Conservation (phyloP, 2,113 vertebrate species). For the Nicator chloris region DNA sequence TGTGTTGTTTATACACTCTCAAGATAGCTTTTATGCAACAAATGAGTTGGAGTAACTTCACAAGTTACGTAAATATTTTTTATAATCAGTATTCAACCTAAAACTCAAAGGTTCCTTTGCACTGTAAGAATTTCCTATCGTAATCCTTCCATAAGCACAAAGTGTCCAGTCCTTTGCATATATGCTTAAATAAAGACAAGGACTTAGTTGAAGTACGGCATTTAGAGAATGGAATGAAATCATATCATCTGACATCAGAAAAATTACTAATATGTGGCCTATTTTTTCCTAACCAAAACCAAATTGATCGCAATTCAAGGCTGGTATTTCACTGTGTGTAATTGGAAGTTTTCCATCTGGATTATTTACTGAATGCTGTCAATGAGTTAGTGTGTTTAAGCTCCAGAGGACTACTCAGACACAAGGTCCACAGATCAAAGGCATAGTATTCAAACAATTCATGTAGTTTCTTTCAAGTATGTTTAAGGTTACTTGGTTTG, state of each 20-base stretch:
- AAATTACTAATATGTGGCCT: not conserved
- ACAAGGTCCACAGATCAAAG: constrained; percentile 46
- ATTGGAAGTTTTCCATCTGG: not conserved
- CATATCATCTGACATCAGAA: constrained; percentile 11
- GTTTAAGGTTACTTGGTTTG: not conserved
- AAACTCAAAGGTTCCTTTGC: not conserved
- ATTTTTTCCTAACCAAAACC: not conserved
- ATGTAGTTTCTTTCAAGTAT: constrained; percentile 4
- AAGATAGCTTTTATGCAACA: not conserved
- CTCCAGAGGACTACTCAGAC: not conserved
- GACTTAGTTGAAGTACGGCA: not conserved
- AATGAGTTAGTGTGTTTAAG: not conserved
- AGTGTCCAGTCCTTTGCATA: not conserved
- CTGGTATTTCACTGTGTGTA: not conserved
- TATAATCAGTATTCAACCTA: constrained; percentile 7
- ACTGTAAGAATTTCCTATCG: not conserved
- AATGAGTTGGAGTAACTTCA: not conserved
- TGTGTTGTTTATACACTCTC: not conserved
- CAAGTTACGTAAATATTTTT: not conserved
- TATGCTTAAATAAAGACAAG: not conserved
- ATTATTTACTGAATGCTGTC: not conserved
- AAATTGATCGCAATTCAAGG: not conserved
- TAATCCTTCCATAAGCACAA: not conserved
- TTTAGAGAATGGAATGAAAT: not conserved
- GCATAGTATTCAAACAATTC: not conserved